Percentiles rank a stretch among this genome's conserved stretches.
These are phyloP conservation scores for Semaprochilodus insignis DNA, from an alignment of 2,797 vertebrate genomes.

Conservation along the genomic window DNA sequence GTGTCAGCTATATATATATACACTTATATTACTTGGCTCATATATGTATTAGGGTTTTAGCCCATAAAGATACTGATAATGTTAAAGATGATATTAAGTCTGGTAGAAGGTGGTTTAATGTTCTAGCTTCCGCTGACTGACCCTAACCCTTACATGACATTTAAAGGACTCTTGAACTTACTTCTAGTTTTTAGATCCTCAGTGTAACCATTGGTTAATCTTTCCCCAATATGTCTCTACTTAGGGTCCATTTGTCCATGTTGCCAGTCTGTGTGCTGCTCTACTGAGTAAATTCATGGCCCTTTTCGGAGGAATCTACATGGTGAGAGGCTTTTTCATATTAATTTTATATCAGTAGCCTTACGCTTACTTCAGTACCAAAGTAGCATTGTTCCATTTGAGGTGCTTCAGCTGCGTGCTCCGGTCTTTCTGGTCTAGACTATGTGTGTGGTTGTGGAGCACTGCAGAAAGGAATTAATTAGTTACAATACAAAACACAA, in stretches of 20 bases:
- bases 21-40: no score
- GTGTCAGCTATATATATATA: no score
- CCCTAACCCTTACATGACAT: no score
- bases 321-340: conserved; percentile 78
- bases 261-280: conserved; percentile 94
- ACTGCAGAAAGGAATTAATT: no score
- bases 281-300: conserved; percentile 96
- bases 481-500: no score
- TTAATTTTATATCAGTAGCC: neutral
- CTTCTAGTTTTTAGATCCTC: neutral
- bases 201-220: neutral
- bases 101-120: no score
- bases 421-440: neutral
- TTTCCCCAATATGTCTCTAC: conserved; percentile 3
- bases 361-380: neutral
- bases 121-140: no score
- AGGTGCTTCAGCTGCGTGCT: neutral
- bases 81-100: no score
- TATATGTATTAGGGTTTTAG: no score
- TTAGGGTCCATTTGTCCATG: conserved; percentile 95
- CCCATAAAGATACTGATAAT: no score
- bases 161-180: no score
- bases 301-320: conserved; percentile 93
- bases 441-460: neutral
- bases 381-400: neutral